Evolutionary conservation across 2,113 vertebrate species (phyloP), one percentile per base, ranked within the genome.

Genomic region (Craseonycteris thonglongyai): DNA sequence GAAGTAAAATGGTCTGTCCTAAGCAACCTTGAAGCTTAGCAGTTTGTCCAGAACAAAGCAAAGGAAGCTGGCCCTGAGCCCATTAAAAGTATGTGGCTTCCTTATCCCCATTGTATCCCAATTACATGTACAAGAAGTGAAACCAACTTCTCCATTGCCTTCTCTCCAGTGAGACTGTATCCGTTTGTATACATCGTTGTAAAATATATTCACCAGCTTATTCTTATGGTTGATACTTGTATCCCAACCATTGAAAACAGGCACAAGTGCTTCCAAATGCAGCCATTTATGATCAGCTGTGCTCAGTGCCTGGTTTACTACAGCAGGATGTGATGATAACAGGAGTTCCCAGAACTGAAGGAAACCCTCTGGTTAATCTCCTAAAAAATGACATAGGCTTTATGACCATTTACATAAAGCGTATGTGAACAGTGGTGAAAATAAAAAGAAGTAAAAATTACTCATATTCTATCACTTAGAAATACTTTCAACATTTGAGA

Each of bases 1-100:
- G 88, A 72, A 61, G 18, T 88, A 63, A 84, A 78, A 47, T 69
- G 61, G 49, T 24, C 30, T 54, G 49, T 86, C 65, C 49, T 28
- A 9, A 63, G 78, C 56, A 47, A 95, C 54, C 18, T 56, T 21
- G 3, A 26, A 61, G 74, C 85, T 83, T 78, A 81, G 88, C 79
- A 42, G 61, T 93, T 66, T 89, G 86, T 89, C 30, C 26, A 54
- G 74, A 87, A 42, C 61, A 75, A 69, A 96, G 88, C 78, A 21
- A n/a, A n/a, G 38, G 21, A 30, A 47, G 49, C 61, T 72, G 65
- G 83, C 80, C 7, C 40, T 9, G 40, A 80, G 89, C 85, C 76
- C 33, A 12, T 18, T 30, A 12, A 49, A 33, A 26, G 22, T 4
- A 11, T 19, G n/a, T 22, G 3, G 61, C 68, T 16, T 40, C 45